Evolutionary conservation across 2,113 vertebrate species (phyloP).

Genomic region (Potamarius usumacintae): DNA sequence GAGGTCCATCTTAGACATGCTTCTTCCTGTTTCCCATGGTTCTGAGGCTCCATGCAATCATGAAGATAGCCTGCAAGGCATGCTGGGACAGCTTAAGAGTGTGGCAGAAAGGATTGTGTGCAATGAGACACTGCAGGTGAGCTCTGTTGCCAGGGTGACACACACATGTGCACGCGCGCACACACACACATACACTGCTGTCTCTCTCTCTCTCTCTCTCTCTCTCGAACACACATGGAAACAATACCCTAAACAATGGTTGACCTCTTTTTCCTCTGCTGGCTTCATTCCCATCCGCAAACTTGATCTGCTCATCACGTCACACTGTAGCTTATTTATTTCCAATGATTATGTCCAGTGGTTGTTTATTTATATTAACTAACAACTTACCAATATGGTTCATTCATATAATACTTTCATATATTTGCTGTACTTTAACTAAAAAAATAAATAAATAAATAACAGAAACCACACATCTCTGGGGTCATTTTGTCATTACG

Average conservation of each 20-base stretch:
- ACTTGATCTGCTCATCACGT: neutral
- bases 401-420: neutral
- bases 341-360: neutral
- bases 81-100: slow-evolving; percentile 64
- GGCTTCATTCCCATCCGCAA: neutral
- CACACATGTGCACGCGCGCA: neutral
- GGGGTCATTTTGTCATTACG: neutral
- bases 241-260: slow-evolving; percentile 14
- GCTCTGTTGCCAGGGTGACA: neutral
- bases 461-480: neutral
- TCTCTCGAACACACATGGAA: neutral
- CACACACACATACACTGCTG: slow-evolving; percentile 40
- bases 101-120: slow-evolving; percentile 61
- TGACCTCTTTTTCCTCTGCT: slow-evolving; percentile 31
- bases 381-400: neutral
- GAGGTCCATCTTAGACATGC: slow-evolving; percentile 61
- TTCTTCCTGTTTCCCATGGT: slow-evolving; percentile 59
- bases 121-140: slow-evolving; percentile 63
- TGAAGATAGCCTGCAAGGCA: slow-evolving; percentile 55
- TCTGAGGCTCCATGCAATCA: slow-evolving; percentile 37
- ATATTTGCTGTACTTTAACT: neutral
- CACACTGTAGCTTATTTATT: slow-evolving; percentile 38
- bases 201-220: neutral
- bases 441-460: too few relatives aligned
- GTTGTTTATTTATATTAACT: neutral